Conservation (phyloP, 2,888 invertebrate species). For the Tromatobia lineatoria region DNA sequence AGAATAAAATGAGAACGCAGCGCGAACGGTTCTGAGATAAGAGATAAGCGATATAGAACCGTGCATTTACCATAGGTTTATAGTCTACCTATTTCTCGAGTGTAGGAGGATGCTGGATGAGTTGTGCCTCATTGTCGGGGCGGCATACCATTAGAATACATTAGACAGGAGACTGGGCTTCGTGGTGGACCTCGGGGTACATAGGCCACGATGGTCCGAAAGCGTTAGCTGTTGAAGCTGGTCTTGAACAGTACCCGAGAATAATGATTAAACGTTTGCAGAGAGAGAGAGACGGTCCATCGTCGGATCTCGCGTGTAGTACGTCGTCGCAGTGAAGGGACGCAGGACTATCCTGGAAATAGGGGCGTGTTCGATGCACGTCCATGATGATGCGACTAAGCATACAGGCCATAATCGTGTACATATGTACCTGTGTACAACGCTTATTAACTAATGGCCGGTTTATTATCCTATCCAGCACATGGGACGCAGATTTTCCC, state of each 20-base stretch:
- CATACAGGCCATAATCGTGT: constrained; percentile 33
- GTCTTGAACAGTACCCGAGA: constrained; percentile 58
- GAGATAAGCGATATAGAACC: constrained; percentile 62
- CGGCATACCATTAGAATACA: constrained; percentile 85
- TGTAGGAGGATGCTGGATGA: constrained; percentile 82
- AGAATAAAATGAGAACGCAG: constrained; percentile 65
- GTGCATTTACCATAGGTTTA: constrained; percentile 57
- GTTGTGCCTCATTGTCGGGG: constrained; percentile 85
- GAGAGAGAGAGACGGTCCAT: constrained; percentile 36
- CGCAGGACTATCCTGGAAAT: constrained; percentile 55
- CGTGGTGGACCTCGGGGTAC: constrained; percentile 58
- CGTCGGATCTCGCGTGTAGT: constrained; percentile 51
- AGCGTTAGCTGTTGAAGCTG: constrained; percentile 53
- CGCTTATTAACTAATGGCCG: constrained; percentile 77
- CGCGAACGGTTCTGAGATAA: constrained; percentile 57
- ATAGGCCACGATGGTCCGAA: constrained; percentile 56
- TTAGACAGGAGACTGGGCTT: constrained; percentile 72
- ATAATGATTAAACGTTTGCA: constrained; percentile 77
- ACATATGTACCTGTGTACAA: constrained; percentile 60
- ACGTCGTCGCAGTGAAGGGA: constrained; percentile 59
- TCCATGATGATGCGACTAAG: constrained; percentile 66
- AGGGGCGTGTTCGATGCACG: constrained; percentile 69
- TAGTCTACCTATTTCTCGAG: constrained; percentile 65
- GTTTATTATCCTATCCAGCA: constrained; percentile 57
- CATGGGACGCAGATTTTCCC: constrained; percentile 50